Evolutionary conservation across 1,140 invertebrate genomes (phyloP), one percentile per base, ranked within the genome.

Genomic region (Cotesia chilonis): DNA sequence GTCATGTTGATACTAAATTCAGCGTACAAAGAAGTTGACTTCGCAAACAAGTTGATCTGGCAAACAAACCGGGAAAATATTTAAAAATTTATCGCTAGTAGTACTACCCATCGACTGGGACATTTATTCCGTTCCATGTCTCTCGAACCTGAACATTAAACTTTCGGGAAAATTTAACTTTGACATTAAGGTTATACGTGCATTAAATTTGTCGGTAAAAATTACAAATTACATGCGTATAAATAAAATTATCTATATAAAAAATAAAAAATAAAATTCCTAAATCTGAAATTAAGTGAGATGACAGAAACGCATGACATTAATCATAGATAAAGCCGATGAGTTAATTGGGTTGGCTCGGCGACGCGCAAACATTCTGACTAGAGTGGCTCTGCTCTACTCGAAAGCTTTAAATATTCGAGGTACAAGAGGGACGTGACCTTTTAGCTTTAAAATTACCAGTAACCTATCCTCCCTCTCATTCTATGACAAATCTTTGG

Each of bases 321-420:
- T 68, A 68, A 68, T 68, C 66, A 51, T 68, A 68, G 66, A 68
- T 68, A 41, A 68, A 51, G 66, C 66, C 66, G 51, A 68, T 68
- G 66, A 41, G 66, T 68, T 68, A 68, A 68, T 68, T 68, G 52
- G 66, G 66, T 68, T 52, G 66, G 41, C 51, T 35, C 36, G 51
- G 51, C 66, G 66, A 68, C 66, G 51, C 51, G 66, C 66, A 68
- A 68, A 68, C 66, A 68, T 68, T 68, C 36, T 41, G 54, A 28
- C 66, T 68, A 9, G 51, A 36, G 51, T n/a, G 5, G 17, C 54
- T 57, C 54, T 17, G 12, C 54, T 57, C 54, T 5, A 57, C 9
- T 17, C 5, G 17, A 5, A 55, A 55, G 66, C 51, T 55, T 68
- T 14, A 68, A 68, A 68, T 68, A 68, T 68, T 68, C 66, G 66